These are phyloP conservation scores for Crypturellus tataupa DNA, from an alignment of 2,797 vertebrate genomes.

Conservation along the genomic window DNA sequence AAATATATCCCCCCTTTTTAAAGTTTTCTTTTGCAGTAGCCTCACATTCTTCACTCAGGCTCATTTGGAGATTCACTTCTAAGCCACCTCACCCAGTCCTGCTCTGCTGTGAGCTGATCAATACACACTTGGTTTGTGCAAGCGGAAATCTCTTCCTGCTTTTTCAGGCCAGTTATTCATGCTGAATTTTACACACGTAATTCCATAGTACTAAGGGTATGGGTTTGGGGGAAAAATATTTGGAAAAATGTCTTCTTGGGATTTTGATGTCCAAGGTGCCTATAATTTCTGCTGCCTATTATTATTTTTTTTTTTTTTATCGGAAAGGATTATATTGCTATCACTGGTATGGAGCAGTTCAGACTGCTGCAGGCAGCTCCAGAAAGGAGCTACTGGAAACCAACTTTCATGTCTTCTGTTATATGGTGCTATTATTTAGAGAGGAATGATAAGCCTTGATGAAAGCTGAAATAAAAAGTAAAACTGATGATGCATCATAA, in stretches of 20 bases:
- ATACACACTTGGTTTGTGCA: not conserved
- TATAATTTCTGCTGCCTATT: not conserved
- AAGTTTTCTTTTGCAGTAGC: not conserved
- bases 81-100: not conserved
- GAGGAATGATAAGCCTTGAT: constrained; percentile 40
- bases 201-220: not conserved
- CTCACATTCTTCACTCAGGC: not conserved
- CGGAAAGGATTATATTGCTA: not conserved
- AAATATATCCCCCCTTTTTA: not conserved
- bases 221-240: not conserved
- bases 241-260: not conserved
- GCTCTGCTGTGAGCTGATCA: not conserved
- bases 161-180: not conserved
- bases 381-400: not conserved
- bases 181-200: not conserved
- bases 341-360: not conserved
- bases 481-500: constrained; percentile 13
- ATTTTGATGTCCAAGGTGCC: not conserved
- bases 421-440: constrained; percentile 47
- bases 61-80: not conserved
- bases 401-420: not conserved
- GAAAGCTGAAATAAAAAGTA: constrained; percentile 60
- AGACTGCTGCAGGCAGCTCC: not conserved
- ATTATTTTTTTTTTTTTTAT: not conserved
- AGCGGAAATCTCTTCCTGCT: not conserved